Conservation (phyloP, 2,113 vertebrate species). For the Colinus virginianus region DNA sequence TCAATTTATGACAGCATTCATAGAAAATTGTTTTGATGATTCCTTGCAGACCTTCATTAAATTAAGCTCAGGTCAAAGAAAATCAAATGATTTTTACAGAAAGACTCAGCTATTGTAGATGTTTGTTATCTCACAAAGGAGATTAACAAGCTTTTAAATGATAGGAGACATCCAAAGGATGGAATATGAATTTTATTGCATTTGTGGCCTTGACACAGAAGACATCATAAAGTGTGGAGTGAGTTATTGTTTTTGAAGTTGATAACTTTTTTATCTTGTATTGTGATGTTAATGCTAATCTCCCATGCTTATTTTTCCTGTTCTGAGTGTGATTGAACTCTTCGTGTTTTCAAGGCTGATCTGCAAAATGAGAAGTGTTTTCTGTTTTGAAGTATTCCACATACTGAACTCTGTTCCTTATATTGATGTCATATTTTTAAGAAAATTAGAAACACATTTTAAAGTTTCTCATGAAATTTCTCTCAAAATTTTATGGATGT, state of each 20-base stretch:
- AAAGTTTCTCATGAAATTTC: neutral
- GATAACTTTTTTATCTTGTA: rapidly evolving
- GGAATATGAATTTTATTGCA: neutral
- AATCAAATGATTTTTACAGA: slow-evolving; percentile 9
- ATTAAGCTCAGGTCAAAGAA: neutral
- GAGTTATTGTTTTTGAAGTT: neutral
- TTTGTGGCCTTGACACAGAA: neutral
- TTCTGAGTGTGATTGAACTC: neutral
- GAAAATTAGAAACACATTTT: neutral
- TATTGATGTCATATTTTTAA: rapidly evolving
- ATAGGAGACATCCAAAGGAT: neutral
- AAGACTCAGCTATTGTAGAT: neutral
- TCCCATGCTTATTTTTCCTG: neutral
- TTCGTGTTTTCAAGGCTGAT: neutral
- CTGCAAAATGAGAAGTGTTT: neutral
- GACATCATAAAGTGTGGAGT: neutral
- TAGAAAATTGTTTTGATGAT: neutral
- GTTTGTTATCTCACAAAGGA: slow-evolving; percentile 21
- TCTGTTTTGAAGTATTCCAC: neutral
- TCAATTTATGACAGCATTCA: neutral
- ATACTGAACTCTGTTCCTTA: neutral
- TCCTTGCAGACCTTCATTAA: neutral
- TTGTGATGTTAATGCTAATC: neutral
- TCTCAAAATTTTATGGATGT: neutral
- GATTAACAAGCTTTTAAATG: slow-evolving; percentile 42